Conservation (phyloP, 1,140 invertebrate species). For the Cyrtorhinus lividipennis region DNA sequence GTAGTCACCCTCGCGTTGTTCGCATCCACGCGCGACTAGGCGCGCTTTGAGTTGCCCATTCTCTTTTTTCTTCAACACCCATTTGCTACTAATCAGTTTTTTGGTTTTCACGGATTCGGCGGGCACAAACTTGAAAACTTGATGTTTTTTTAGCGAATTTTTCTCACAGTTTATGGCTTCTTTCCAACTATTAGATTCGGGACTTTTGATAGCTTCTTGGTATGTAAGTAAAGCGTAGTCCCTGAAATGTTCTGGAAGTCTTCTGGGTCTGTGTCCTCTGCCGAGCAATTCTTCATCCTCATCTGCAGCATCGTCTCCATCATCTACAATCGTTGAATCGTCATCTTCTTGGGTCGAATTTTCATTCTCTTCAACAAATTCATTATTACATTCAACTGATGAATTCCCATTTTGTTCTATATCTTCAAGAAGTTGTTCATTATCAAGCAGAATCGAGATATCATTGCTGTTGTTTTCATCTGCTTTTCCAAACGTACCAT, state of each 20-base stretch:
- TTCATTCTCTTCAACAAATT: not conserved
- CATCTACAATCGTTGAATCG: not conserved
- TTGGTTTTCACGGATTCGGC: not conserved
- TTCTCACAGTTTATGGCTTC: constrained; percentile 25
- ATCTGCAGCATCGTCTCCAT: not conserved
- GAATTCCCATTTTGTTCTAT: not conserved
- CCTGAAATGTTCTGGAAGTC: not conserved
- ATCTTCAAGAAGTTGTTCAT: constrained; percentile 7
- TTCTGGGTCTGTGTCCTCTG: not conserved
- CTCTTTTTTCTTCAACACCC: constrained; percentile 21
- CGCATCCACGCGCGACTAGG: constrained; percentile 31
- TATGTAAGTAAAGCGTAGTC: constrained; percentile 25
- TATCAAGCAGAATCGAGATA: constrained; percentile 6
- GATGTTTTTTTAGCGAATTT: constrained; percentile 24
- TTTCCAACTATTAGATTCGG: constrained; percentile 23
- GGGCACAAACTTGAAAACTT: constrained; percentile 21
- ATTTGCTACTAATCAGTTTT: constrained; percentile 20
- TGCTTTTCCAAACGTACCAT: too few species aligned
- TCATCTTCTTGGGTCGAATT: not conserved
- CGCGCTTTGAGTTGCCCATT: constrained; percentile 28
- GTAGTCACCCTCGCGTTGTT: constrained; percentile 27
- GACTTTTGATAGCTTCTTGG: constrained; percentile 23
- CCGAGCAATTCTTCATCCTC: not conserved
- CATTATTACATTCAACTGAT: not conserved
- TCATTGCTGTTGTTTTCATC: constrained; percentile 13